Evolutionary conservation across 2,888 invertebrate species (phyloP).

Genomic region (Orchestes rusci): DNA sequence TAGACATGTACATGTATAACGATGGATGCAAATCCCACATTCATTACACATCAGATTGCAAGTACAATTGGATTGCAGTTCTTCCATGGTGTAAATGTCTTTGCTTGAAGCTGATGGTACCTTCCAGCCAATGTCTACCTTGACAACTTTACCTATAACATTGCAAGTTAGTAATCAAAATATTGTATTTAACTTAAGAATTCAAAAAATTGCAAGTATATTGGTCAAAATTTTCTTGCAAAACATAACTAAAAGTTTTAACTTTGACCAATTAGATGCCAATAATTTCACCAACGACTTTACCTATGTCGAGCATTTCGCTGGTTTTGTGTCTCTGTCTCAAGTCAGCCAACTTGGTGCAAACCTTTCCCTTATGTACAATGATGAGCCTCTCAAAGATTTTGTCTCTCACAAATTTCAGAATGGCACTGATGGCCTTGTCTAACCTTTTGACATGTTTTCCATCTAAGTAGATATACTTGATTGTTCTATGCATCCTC

Average conservation of each 20-base stretch:
- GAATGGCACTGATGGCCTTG: conserved; percentile 13
- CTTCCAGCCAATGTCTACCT: background rate
- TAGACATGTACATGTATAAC: background rate
- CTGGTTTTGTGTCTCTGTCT: background rate
- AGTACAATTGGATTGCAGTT: background rate
- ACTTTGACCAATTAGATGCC: too few species aligned
- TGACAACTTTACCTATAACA: background rate
- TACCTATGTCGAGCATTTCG: conserved; percentile 1
- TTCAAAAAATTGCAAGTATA: too few species aligned
- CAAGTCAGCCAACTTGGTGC: background rate
- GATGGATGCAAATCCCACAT: conserved; percentile 2
- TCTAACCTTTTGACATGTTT: conserved; percentile 16
- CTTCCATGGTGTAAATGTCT: conserved; percentile 6
- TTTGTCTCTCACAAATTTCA: conserved; percentile 15
- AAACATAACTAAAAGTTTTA: too few species aligned
- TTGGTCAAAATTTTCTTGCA: too few species aligned
- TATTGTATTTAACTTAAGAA: too few species aligned
- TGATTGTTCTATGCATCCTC: too few species aligned
- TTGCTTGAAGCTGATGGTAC: background rate
- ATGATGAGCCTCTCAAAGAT: conserved; percentile 8
- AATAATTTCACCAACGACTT: background rate
- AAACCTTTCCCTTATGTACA: conserved; percentile 10
- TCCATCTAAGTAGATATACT: conserved; percentile 18
- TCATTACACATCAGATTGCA: background rate
- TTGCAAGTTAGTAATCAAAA: too few species aligned